Conservation (phyloP, 2,113 vertebrate species). For the Salvator merianae region DNA sequence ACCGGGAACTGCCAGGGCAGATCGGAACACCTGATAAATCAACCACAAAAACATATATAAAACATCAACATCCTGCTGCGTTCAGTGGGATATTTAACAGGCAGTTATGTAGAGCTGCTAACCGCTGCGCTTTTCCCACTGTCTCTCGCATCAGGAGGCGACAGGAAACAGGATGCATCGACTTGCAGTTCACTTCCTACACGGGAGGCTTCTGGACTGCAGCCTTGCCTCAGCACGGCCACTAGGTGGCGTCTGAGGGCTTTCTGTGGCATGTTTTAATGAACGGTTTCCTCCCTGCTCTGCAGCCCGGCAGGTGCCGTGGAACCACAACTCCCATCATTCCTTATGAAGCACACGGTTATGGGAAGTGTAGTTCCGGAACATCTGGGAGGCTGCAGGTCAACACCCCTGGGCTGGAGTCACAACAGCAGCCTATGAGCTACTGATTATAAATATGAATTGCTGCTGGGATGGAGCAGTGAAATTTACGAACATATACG, state of each 20-base stretch:
- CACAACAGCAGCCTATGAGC: too few species aligned
- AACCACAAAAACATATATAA: too few species aligned
- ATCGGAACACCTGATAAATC: too few species aligned
- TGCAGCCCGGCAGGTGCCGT: background rate
- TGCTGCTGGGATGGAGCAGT: background rate
- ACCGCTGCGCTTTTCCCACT: too few species aligned
- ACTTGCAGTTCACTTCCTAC: too few species aligned
- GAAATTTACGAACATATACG: background rate
- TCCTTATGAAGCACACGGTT: background rate
- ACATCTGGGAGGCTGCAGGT: background rate
- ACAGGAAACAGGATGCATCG: too few species aligned
- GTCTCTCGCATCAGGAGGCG: too few species aligned
- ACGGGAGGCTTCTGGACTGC: too few species aligned
- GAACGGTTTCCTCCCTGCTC: background rate
- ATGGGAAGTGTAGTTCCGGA: background rate
- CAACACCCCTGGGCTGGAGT: background rate
- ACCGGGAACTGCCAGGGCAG: too few species aligned
- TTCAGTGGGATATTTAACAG: too few species aligned
- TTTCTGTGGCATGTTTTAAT: background rate
- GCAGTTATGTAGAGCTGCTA: too few species aligned
- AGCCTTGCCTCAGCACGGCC: slow-evolving; percentile 40
- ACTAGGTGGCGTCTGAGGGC: slow-evolving; percentile 66
- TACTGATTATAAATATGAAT: background rate
- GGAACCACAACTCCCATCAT: background rate
- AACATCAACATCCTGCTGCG: too few species aligned